Base-by-base conservation (phyloP, 1,140 invertebrate genomes). In the Drosophila teissieri region DNA sequence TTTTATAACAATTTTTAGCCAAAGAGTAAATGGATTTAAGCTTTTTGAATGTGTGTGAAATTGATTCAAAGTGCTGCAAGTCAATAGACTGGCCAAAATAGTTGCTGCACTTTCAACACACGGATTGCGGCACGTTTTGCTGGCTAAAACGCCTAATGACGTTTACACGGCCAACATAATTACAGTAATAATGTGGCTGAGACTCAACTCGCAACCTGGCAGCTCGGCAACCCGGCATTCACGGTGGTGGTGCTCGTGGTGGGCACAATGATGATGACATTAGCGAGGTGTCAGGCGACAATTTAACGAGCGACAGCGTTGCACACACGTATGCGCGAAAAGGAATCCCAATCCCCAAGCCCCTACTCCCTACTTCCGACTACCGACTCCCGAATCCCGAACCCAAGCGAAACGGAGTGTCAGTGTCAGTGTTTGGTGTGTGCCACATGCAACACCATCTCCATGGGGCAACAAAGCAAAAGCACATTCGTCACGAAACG, bases 151-250 rank as follows among this genome's bases (percentile, higher is more conserved):
- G 79, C 82, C 82, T 88, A 86, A 86, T 86, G 82, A 86, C 82
- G 79, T 86, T 86, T 83, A 88, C 82, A 86, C 79, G 82, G 79
- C 79, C 84, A 83, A 86, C 82, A 88, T 86, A 86, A 86, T 86
- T 86, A 86, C 83, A 79, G 83, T 86, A 86, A 86, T 86, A 86
- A 86, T 86, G 82, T 82, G 82, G 75, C 83, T 49, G 72, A 73
- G 65, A 77, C 68, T 78, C 64, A 15, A 19, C 42, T 44, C 8
- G 3, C 37, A 39, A 39, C 37, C 37, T 39, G 42, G 39, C 62
- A 31, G 15, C 22, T 40, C 17, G 15, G 40, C 44, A 17, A 44
- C 42, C 17, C 12, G 17, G 44, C 17, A 10, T 31, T 31, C 31
- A 31, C 12, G 11, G 65, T 37, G 24, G n/a, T 51, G 19, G 42